Base-by-base conservation (phyloP, 2,797 vertebrate genomes). In the Bovichtus variegatus region DNA sequence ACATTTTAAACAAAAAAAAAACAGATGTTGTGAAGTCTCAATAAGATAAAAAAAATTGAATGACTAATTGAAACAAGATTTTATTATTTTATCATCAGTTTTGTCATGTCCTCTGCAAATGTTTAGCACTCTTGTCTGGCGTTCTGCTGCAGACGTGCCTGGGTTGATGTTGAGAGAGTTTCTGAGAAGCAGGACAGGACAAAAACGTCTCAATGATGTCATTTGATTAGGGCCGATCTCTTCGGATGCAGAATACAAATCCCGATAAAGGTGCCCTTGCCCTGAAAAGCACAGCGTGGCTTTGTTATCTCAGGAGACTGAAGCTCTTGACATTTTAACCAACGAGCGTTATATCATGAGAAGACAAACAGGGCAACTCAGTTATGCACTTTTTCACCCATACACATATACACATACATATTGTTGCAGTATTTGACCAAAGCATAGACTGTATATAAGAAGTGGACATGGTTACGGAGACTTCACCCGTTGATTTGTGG, bases 241-340 rank as follows among this genome's bases (percentile, higher is more conserved):
- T 61, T 21, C 6, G 29, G 44, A 82, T 47, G 59, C 79, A 66
- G 78, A 86, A 82, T 61, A 89, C 77, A 80, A 82, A 84, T 73
- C 64, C 74, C 38, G 70, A 61, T 53, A 65, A 85, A 93, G 91
- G 85, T 91, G 91, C 75, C 91, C 83, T 91, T 91, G 84, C 53
- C 51, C 31, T 63, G 16, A 83, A 76, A 84, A 67, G 51, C 73
- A 21, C 62, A 76, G 72, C 70, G 3, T 50, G 62, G 31, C 80
- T 82, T 53, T 34, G 15, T 63, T 70, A n/a, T 82, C 89, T 74
- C 71, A 2, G 40, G 77, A 87, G 89, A 90, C 58, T 31, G 80
- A 73, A 69, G 78, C 83, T 84, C 80, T 81, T 89, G 85, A 91
- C 87, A 89, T 90, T 89, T 87, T 78, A 85, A 82, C 83, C 85